Percentiles rank a stretch among this genome's conserved stretches.
Conservation (phyloP, 1,140 invertebrate genomes). For the Chrysopa pallens region DNA sequence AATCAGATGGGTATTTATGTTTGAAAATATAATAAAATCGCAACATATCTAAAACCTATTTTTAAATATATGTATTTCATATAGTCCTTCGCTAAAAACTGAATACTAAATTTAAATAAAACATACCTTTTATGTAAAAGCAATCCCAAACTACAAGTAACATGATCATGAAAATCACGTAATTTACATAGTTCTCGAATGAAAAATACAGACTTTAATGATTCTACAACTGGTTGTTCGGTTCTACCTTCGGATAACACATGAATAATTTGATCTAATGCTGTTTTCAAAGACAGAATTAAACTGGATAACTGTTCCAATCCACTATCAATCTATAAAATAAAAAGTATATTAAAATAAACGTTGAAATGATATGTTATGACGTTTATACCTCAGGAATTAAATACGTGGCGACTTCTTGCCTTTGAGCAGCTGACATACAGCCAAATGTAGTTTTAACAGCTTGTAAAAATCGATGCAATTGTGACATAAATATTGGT, state of each 20-base stretch:
- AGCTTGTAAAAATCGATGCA: slow-evolving; percentile 35
- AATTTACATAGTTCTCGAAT: slow-evolving; percentile 31
- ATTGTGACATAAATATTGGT: slow-evolving; percentile 40
- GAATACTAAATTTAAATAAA: neutral
- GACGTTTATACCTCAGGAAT: slow-evolving; percentile 33
- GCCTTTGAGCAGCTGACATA: slow-evolving; percentile 31
- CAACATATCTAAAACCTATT: no score
- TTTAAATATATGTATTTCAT: no score
- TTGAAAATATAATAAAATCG: no score
- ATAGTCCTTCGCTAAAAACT: no score
- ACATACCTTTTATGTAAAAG: slow-evolving; percentile 24
- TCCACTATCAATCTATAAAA: slow-evolving; percentile 28
- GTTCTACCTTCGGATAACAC: slow-evolving; percentile 17
- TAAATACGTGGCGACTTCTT: slow-evolving; percentile 39
- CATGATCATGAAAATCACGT: slow-evolving; percentile 30
- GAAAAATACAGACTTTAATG: slow-evolving; percentile 26
- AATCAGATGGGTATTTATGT: no score
- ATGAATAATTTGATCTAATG: slow-evolving; percentile 32
- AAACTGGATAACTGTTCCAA: slow-evolving; percentile 29
- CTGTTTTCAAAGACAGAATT: slow-evolving; percentile 28
- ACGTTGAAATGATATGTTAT: neutral
- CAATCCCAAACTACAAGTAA: slow-evolving; percentile 26
- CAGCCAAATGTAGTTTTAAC: slow-evolving; percentile 34
- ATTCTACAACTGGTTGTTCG: slow-evolving; percentile 25
- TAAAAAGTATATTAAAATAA: neutral